A percentile compares a stretch with the other conserved stretches of the same genome.
Conservation (phyloP, 2,797 vertebrate genomes). For the Hoplostethus mediterraneus region DNA sequence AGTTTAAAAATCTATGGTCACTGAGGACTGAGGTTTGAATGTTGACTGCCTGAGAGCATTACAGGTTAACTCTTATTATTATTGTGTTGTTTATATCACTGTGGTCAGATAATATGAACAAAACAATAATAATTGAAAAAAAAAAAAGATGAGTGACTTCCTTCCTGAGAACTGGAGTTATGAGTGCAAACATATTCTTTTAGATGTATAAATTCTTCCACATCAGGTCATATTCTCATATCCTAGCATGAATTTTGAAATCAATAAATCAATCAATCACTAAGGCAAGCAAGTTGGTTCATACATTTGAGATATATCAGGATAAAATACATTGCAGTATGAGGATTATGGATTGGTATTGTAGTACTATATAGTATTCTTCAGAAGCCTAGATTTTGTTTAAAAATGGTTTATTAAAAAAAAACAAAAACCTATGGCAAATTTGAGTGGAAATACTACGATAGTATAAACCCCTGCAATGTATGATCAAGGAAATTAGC, state of each 20-base stretch:
- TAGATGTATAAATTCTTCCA: background rate
- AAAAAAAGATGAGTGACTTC: background rate
- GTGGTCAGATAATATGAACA: conserved; percentile 6
- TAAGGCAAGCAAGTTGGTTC: background rate
- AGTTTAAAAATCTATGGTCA: conserved; percentile 33
- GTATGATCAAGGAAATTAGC: background rate
- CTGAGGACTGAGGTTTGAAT: conserved; percentile 26
- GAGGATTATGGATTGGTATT: too few relatives aligned
- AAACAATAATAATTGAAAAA: background rate
- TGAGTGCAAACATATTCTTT: background rate
- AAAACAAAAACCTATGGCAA: too few relatives aligned
- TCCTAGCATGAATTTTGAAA: background rate
- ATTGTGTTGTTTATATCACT: background rate
- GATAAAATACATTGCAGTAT: background rate
- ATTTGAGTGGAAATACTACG: too few relatives aligned
- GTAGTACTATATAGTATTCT: background rate
- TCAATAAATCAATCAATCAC: background rate
- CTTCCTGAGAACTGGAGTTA: background rate
- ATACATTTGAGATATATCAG: background rate
- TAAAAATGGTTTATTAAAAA: background rate
- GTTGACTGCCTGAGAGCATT: background rate
- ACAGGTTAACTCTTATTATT: background rate
- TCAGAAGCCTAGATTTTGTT: background rate
- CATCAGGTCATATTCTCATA: background rate
- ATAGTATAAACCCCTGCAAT: background rate